Conservation (phyloP, 2,797 vertebrate species). For the Scleropages formosus region DNA sequence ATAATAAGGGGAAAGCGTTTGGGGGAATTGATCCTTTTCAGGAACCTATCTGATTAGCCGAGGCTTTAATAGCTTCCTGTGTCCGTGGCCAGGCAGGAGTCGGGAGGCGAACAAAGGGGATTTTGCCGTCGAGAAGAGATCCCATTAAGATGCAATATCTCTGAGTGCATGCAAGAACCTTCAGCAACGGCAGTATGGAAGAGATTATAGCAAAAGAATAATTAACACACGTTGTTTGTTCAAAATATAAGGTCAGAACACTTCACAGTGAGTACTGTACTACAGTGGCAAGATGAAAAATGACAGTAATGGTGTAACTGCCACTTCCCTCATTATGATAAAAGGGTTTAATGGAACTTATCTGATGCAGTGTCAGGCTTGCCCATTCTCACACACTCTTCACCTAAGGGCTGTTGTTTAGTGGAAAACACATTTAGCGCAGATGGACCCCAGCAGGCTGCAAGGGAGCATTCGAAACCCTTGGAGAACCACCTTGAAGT, state of each 20-base stretch:
- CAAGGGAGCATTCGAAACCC: background rate
- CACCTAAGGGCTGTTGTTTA: background rate
- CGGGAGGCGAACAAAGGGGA: conserved; percentile 38
- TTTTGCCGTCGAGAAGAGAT: conserved; percentile 49
- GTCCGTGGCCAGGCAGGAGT: conserved; percentile 56
- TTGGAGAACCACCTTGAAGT: background rate
- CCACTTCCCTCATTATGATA: background rate
- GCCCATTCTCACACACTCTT: background rate
- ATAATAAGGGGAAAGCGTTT: conserved; percentile 73
- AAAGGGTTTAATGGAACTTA: background rate
- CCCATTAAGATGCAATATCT: conserved; percentile 63
- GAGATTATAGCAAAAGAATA: conserved; percentile 31
- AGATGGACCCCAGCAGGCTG: background rate
- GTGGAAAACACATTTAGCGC: background rate
- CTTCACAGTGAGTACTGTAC: conserved; percentile 12
- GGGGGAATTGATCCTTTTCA: conserved; percentile 71
- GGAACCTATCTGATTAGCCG: conserved; percentile 68
- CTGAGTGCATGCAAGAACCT: conserved; percentile 39
- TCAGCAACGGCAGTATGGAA: conserved; percentile 23
- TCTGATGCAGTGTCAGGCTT: background rate
- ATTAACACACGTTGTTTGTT: conserved; percentile 47
- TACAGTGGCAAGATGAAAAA: background rate
- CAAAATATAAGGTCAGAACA: conserved; percentile 38
- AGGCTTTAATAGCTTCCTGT: conserved; percentile 67
- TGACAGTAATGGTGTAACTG: background rate